Base-by-base conservation (phyloP, 2,797 vertebrate genomes). In the Enteromius paludinosus region DNA sequence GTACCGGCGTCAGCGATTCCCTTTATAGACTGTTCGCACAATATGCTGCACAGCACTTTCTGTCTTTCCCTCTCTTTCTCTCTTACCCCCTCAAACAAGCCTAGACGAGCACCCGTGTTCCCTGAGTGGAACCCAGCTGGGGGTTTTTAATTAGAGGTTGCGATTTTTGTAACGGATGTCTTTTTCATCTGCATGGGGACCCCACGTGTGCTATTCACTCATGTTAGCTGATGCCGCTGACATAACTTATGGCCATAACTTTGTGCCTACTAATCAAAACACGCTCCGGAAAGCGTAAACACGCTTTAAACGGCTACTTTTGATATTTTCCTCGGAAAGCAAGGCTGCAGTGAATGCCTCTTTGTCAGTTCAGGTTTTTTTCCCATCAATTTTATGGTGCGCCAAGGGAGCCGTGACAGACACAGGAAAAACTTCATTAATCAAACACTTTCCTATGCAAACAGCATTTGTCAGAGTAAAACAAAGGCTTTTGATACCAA, bases 1-100 rank as follows among this genome's bases (percentile, higher is more conserved):
- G 91, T 89, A 89, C 78, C 85, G 35, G 86, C 89, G 83, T 93
- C 91, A 91, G 91, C 90, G 76, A 30, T 90, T 92, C 87, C 86
- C 88, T 90, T 91, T 91, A 93, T 90, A 92, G 89, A 90, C 88
- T 75, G 79, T 85, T 84, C 71, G 41, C 87, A 90, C 84, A 84
- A 84, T 87, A 86, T 88, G 89, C 90, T 49, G 87, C 81, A 74
- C 83, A 86, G 88, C 90, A 88, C 71, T 91, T 91, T 90, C 85
- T 75, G 28, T 85, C 45, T 78, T 54, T 79, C 59, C 65, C 61
- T 64, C 68, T 85, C 61, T 74, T 72, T 66, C 72, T 54, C 59
- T 77, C 79, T 52, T 62, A 41, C 35, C 20, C 28, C 38, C 74
- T 77, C 28, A 77, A 62, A 78, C 65, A 14, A 70, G 52, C 65